Percentiles rank a stretch among this genome's conserved stretches.
Evolutionary conservation across 2,797 vertebrate species (phyloP).

Genomic region (Melanogrammus aeglefinus): DNA sequence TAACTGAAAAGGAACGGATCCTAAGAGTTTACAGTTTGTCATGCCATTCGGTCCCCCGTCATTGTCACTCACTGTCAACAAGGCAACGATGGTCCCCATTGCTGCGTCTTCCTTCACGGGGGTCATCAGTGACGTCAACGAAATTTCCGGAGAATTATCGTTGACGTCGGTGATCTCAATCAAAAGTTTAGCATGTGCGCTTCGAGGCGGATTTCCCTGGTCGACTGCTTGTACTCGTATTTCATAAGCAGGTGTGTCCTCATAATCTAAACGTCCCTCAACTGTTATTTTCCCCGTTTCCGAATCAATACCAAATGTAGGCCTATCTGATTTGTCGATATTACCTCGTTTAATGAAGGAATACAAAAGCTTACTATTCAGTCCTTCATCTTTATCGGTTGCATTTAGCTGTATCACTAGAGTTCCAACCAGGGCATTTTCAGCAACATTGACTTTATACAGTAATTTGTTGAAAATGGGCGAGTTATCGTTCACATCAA

Average conservation of each 20-base stretch:
- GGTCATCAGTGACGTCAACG: constrained; percentile 56
- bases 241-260: constrained; percentile 71
- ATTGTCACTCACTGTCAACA: constrained; percentile 65
- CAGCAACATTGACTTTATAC: constrained; percentile 62
- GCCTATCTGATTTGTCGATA: constrained; percentile 4
- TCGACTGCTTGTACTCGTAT: constrained; percentile 72
- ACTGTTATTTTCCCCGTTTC: constrained; percentile 66
- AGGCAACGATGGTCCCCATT: constrained; percentile 57
- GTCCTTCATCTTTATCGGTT: constrained; percentile 45
- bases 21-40: constrained; percentile 28
- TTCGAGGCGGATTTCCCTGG: constrained; percentile 39
- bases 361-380: constrained; percentile 48
- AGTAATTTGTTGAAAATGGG: constrained; percentile 60
- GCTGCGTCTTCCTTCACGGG: constrained; percentile 64
- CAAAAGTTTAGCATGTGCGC: constrained; percentile 62
- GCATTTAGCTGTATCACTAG: constrained; percentile 40
- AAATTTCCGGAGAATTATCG: constrained; percentile 53
- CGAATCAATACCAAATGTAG: constrained; percentile 35
- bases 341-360: constrained; percentile 34
- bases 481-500: constrained; percentile 73
- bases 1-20: neutral
- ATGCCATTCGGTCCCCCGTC: constrained; percentile 68
- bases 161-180: constrained; percentile 65
- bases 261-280: constrained; percentile 73
- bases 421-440: constrained; percentile 47